Evolutionary conservation across 2,888 invertebrate species (phyloP), one percentile per base, ranked within the genome.

Genomic region (Acanthosepion pharaonis): DNA sequence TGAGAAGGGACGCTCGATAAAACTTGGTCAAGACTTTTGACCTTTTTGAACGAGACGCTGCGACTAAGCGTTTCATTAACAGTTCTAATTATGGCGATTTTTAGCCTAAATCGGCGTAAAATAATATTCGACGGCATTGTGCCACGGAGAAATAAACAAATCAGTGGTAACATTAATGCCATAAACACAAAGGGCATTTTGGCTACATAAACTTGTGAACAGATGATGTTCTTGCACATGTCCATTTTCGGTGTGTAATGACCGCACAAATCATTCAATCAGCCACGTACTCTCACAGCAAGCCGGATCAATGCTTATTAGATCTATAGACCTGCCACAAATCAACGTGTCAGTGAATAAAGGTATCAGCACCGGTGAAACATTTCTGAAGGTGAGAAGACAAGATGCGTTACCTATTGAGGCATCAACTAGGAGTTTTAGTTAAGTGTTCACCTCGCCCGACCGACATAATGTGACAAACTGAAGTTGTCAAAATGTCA

Each of bases 191-290:
- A 78, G 78, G n/a, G 78, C 78, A 78, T 78, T 33, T 78, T 33
- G n/a, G n/a, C n/a, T n/a, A n/a, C 78, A 78, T 78, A 78, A 78
- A n/a, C 23, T 78, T 78, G n/a, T n/a, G n/a, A 78, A 78, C 78
- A 78, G 78, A 78, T 78, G 78, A 78, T 78, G 33, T 78, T 78
- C 78, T 78, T n/a, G 33, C 18, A 33, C n/a, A 33, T 15, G 78
- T 78, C 78, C n/a, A 23, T 78, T 78, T 78, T 78, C n/a, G 33
- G n/a, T 78, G 15, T 78, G 78, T 78, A 78, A 78, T 78, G 15
- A 78, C 78, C 0, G n/a, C 78, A 33, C 78, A 11, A 78, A 78
- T 78, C 78, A 78, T 33, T 3, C 78, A 78, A 33, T 78, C 78
- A n/a, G 78, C n/a, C n/a, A 33, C n/a, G 15, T n/a, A 78, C 4